These are phyloP conservation scores for Dendrocincla tyrannina DNA, from an alignment of 2,797 vertebrate species.

Conservation along the genomic window DNA sequence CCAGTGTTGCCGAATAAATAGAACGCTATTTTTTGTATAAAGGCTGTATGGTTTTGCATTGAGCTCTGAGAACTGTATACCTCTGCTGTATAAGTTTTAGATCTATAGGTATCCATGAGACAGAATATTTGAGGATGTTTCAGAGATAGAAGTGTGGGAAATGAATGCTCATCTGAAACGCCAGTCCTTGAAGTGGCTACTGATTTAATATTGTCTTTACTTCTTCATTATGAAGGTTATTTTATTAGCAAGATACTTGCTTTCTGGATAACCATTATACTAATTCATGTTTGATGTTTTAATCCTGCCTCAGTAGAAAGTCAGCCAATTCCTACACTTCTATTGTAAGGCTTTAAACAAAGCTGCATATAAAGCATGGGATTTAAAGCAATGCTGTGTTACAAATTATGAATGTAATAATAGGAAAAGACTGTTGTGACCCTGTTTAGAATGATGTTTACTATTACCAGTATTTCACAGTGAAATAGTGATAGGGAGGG, in stretches of 20 bases:
- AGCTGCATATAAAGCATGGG: background rate
- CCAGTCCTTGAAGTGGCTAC: background rate
- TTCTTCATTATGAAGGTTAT: background rate
- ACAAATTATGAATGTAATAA: conserved; percentile 29
- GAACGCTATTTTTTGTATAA: rapidly evolving
- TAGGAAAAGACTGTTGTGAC: background rate
- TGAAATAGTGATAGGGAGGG: background rate
- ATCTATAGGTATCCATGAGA: background rate
- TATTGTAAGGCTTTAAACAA: conserved; percentile 23
- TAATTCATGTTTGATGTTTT: conserved; percentile 38
- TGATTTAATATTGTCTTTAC: background rate
- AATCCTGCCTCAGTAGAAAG: conserved; percentile 21
- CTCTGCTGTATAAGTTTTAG: background rate
- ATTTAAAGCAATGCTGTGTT: conserved; percentile 22
- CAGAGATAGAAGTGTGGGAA: background rate
- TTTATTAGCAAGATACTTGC: background rate
- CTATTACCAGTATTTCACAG: background rate
- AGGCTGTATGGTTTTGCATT: background rate
- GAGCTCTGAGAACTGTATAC: background rate
- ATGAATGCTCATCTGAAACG: background rate
- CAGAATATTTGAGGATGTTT: background rate
- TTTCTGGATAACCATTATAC: background rate
- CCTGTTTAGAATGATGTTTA: background rate
- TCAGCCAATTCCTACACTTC: conserved; percentile 12
- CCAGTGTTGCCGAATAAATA: background rate